Percentiles rank a stretch among this genome's conserved stretches.
Conservation (phyloP, 2,797 vertebrate genomes). For the Gymnothorax reevesii region DNA sequence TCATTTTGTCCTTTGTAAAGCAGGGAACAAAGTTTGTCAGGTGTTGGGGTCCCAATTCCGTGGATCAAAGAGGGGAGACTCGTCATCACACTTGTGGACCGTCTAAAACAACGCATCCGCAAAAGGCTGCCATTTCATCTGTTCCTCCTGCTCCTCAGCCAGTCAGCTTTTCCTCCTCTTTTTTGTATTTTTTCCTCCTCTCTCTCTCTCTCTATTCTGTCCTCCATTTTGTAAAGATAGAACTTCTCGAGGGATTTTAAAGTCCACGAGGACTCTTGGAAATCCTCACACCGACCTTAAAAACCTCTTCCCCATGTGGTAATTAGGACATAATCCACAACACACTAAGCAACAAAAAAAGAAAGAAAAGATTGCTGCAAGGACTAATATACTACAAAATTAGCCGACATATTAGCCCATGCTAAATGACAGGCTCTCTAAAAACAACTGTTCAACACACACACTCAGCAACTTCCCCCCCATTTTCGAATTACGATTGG, state of each 20-base stretch:
- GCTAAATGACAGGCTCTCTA: not conserved
- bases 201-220: not conserved
- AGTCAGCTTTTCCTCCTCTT: not conserved
- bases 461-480: not conserved
- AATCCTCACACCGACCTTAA: not conserved
- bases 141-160: not conserved
- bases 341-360: not conserved
- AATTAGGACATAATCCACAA: not conserved
- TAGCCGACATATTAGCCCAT: not conserved
- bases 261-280: not conserved
- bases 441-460: not conserved
- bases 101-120: not conserved
- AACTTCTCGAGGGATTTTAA: slow-evolving; percentile 9
- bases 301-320: not conserved
- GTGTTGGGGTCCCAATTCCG: slow-evolving; percentile 9
- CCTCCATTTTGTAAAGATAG: not conserved
- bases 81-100: not conserved
- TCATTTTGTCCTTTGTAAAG: not conserved
- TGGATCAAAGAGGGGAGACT: slow-evolving; percentile 17
- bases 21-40: not conserved
- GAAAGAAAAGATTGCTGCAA: not conserved
- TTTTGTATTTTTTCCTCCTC: not conserved
- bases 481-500: not conserved
- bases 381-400: not conserved
- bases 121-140: not conserved